Evolutionary conservation across 2,113 vertebrate species (phyloP), one percentile per base, ranked within the genome.

Genomic region (Cathartes aura): DNA sequence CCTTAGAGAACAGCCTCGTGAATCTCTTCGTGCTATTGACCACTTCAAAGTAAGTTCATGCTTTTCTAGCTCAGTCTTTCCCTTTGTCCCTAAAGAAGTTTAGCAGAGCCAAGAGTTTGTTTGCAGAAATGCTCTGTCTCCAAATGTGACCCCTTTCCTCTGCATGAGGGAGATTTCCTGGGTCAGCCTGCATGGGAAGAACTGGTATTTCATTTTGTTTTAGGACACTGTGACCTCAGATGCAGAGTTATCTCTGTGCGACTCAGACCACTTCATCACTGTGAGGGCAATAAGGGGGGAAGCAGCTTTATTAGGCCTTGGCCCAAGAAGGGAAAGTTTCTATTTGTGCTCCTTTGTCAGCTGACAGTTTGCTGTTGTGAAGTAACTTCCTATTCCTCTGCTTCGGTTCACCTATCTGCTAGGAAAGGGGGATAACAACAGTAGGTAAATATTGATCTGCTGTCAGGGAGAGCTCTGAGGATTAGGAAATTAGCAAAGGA

Each of bases 21-120:
- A 99, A 99, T 96, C 98, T 99, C 75, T 99, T 99, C 8, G 99
- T 99, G 84, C 99, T 99, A 74, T 97, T 99, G 97, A 99, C 99
- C 87, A 99, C 99, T 74, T 99, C 99, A 95, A 99, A 99, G 99
- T 99, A 98, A 99, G 99, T 94, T 78, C 66, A 19, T 62, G 43
- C 32, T 62, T 79, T 82, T 72, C 82, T 45, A 10, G 66, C 74
- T 96, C 38, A 13, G 26, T 36, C 59, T 81, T 38, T 52, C 26
- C 21, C n/a, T 82, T 87, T 56, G 38, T 71, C 53, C 64, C 71
- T 24, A 9, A 22, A 84, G 50, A 79, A 71, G 15, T 70, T 14
- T 94, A n/a, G 26, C 71, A 70, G 83, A 95, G 52, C 50, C 32
- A 24, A 74, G 73, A 42, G 50, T 58, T 85, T 73, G 40, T 93